Percentiles rank a stretch among this genome's conserved stretches.
phyloP scores from a whole-genome alignment of 1,140 invertebrate species.

The Sminthurides bifidus region DNA sequence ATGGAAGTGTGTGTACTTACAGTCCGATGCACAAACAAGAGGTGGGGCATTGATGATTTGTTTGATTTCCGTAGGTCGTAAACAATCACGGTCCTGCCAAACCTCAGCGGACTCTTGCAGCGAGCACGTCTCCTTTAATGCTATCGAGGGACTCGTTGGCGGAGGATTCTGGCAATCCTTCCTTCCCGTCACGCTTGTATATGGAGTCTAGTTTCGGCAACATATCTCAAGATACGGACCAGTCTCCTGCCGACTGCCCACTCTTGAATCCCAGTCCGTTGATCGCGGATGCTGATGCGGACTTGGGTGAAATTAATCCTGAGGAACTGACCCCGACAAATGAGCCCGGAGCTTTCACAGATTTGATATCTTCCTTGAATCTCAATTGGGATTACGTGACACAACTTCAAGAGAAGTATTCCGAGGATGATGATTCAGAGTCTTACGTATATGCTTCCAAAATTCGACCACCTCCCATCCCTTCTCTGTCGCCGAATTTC shows the following conservation, averaged over 20 bases:
- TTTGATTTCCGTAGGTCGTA: conserved; percentile 51
- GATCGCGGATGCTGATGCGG: conserved; percentile 26
- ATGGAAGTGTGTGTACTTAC: no score
- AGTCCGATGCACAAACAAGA: no score
- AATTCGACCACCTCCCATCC: no score
- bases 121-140: conserved; percentile 34
- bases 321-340: conserved; percentile 32
- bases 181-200: conserved; percentile 47
- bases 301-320: conserved; percentile 20
- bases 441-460: no score
- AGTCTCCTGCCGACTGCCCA: conserved; percentile 21
- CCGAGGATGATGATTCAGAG: conserved; percentile 27
- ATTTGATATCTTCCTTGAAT: conserved; percentile 32
- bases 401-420: conserved; percentile 29
- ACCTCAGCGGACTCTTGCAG: conserved; percentile 45
- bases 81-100: conserved; percentile 57
- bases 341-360: conserved; percentile 25
- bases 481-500: no score
- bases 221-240: conserved; percentile 48
- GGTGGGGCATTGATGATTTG: background rate
- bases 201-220: conserved; percentile 67
- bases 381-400: conserved; percentile 32
- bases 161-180: conserved; percentile 12
- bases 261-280: conserved; percentile 25
- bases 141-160: conserved; percentile 29